Conservation (phyloP, 2,797 vertebrate genomes). For the Rhinichthys osculus region DNA sequence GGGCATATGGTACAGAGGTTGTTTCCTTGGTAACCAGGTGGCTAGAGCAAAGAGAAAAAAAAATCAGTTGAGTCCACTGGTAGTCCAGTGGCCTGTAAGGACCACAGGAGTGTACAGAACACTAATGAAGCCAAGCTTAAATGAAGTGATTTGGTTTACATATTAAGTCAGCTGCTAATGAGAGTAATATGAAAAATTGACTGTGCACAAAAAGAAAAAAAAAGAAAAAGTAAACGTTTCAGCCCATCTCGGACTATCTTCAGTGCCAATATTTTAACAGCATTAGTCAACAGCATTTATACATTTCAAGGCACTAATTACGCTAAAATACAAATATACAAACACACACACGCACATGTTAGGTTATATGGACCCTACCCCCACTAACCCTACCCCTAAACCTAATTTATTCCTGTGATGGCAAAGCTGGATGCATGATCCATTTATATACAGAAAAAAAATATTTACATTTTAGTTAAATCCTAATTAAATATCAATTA, state of each 20-base stretch:
- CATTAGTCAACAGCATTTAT: not conserved
- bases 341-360: not conserved
- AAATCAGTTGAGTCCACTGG: not conserved
- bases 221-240: not conserved
- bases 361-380: not conserved
- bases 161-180: slow-evolving; percentile 3
- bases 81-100: slow-evolving; percentile 8
- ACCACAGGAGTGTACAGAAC: not conserved
- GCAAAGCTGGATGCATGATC: not conserved
- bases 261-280: not conserved
- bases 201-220: too few relatives aligned
- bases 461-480: too few relatives aligned
- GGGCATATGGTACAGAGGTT: slow-evolving; percentile 22
- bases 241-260: not conserved
- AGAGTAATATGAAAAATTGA: not conserved
- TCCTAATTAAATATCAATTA: not conserved
- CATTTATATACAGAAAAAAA: not conserved
- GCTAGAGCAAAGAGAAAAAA: not conserved
- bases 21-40: slow-evolving; percentile 58
- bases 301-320: not conserved
- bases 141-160: not conserved
- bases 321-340: not conserved
- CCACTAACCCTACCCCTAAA: not conserved
- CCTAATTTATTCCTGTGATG: not conserved
- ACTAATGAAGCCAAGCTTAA: slow-evolving; percentile 16